Conservation (phyloP, 2,888 invertebrate species). For the Drosophila fulvimacula region DNA sequence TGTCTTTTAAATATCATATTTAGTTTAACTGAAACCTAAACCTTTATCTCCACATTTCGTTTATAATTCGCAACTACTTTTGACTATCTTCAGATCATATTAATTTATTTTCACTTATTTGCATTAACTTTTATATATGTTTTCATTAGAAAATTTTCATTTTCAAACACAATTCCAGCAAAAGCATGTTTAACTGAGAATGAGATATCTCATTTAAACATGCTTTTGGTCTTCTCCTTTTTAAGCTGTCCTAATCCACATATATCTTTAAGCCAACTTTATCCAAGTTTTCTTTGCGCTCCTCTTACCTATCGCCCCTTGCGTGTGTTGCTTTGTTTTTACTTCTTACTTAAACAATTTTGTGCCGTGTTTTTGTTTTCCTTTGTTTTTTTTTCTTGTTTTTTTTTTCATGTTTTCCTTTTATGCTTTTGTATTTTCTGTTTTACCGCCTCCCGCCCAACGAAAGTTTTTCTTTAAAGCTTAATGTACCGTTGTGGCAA, state of each 20-base stretch:
- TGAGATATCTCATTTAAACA: too few relatives aligned
- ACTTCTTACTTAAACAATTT: slow-evolving; percentile 57
- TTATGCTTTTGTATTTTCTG: slow-evolving; percentile 18
- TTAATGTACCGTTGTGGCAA: slow-evolving; percentile 80
- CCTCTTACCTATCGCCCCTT: not conserved
- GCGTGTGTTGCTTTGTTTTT: slow-evolving; percentile 42
- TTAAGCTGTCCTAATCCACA: slow-evolving; percentile 27
- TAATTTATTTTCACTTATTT: not conserved
- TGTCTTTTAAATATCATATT: too few relatives aligned
- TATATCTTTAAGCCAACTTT: slow-evolving; percentile 55
- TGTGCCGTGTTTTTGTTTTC: slow-evolving; percentile 48
- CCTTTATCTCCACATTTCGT: too few relatives aligned
- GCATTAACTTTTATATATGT: not conserved
- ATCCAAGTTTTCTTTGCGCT: slow-evolving; percentile 24
- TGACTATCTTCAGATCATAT: not conserved
- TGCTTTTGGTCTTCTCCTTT: not conserved
- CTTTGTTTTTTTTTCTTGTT: slow-evolving; percentile 28
- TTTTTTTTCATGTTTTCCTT: slow-evolving; percentile 9
- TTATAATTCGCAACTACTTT: not conserved
- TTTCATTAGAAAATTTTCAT: not conserved
- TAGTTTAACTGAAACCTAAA: too few relatives aligned
- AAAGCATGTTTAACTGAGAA: too few relatives aligned
- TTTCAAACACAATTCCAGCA: too few relatives aligned
- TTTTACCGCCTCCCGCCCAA: slow-evolving; percentile 7
- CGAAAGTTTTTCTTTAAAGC: slow-evolving; percentile 73